These are phyloP conservation scores for Astreopora myriophthalma DNA, from an alignment of 64 coral and sea anemone species.

Conservation along the genomic window DNA sequence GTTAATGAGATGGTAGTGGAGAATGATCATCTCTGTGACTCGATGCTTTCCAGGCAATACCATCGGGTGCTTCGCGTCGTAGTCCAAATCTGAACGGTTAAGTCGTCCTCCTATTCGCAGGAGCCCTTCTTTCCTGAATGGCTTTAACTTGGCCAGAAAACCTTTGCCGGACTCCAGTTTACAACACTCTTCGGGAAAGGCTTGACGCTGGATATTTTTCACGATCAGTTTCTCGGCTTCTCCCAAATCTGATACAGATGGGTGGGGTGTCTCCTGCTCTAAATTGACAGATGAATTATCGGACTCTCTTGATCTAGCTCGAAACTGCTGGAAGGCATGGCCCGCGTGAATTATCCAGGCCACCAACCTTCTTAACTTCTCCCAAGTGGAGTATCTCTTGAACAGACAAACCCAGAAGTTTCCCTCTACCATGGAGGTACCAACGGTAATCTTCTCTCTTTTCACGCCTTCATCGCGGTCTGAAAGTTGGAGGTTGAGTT, in stretches of 20 bases:
- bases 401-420: slow-evolving; percentile 59
- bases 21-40: too few relatives aligned
- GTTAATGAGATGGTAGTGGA: too few relatives aligned
- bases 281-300: neutral
- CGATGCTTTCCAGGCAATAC: too few relatives aligned
- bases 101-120: slow-evolving; percentile 14
- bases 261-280: neutral
- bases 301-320: neutral
- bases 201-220: neutral
- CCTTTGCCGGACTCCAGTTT: neutral
- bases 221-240: slow-evolving; percentile 23
- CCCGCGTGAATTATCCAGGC: neutral
- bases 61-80: too few relatives aligned
- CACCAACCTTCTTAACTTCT: slow-evolving; percentile 4
- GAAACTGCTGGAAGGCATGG: neutral
- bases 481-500: neutral
- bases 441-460: slow-evolving; percentile 30
- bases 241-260: neutral
- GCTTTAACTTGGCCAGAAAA: neutral
- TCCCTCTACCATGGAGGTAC: neutral
- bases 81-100: too few relatives aligned
- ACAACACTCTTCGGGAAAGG: slow-evolving; percentile 1
- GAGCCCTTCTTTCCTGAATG: slow-evolving; percentile 1
- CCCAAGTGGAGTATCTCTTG: neutral
- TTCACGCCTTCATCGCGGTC: slow-evolving; percentile 40